phyloP scores from a whole-genome alignment of 2,113 vertebrate genomes.

The Scartelaos histophorus region DNA sequence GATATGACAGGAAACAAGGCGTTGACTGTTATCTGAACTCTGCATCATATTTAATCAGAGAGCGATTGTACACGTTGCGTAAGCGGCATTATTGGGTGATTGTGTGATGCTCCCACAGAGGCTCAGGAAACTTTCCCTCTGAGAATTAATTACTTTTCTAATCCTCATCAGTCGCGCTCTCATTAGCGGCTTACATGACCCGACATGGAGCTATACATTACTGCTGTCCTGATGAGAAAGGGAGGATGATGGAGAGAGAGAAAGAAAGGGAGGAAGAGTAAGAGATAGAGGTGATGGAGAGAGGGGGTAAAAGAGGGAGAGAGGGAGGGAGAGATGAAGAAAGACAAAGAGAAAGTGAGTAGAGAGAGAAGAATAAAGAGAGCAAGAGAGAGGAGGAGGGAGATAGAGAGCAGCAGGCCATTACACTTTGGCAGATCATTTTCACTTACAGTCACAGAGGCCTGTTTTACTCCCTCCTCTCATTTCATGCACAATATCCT shows the following conservation, averaged over 20 bases:
- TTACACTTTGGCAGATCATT: slow-evolving; percentile 45
- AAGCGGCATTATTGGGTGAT: slow-evolving; percentile 2
- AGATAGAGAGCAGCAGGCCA: slow-evolving; percentile 39
- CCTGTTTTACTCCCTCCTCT: slow-evolving; percentile 59
- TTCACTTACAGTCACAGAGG: slow-evolving; percentile 36
- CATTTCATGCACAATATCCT: slow-evolving; percentile 64
- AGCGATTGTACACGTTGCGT: not conserved
- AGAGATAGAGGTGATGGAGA: not conserved
- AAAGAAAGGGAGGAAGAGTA: not conserved
- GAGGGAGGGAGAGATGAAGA: not conserved
- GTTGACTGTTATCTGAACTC: not conserved
- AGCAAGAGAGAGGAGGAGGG: slow-evolving; percentile 11
- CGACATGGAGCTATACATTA: slow-evolving; percentile 26
- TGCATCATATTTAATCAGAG: not conserved
- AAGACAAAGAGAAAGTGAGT: too few species aligned
- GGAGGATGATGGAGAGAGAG: not conserved
- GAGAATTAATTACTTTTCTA: slow-evolving; percentile 35
- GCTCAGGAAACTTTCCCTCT: not conserved
- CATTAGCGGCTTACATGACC: slow-evolving; percentile 47
- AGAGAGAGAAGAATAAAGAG: slow-evolving; percentile 19
- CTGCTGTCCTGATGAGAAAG: slow-evolving; percentile 5
- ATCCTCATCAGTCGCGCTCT: slow-evolving; percentile 30
- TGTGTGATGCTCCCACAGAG: slow-evolving; percentile 5
- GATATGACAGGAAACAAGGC: not conserved
- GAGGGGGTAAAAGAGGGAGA: slow-evolving; percentile 2